Base-by-base conservation (phyloP, 2,797 vertebrate genomes). In the Brachyalestes nurse region DNA sequence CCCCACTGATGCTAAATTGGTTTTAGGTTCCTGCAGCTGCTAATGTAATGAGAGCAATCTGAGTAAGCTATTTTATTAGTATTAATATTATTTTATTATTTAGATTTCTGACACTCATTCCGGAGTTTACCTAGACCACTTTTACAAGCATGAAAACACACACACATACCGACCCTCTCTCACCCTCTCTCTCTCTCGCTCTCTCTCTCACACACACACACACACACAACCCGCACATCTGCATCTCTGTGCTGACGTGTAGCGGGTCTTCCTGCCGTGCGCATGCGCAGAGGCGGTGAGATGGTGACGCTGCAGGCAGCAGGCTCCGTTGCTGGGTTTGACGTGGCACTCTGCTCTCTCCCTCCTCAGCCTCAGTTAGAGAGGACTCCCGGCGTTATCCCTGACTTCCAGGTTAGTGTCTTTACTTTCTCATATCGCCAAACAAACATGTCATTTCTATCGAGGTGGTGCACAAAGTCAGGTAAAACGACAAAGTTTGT, bases 291-390 rank as follows among this genome's bases (percentile, higher is more conserved):
- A 66, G 0, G n/a, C 5, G 2, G 66, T 67, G 9, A 73, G 23
- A 19, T 25, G 25, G 34, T 77, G 72, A 73, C 83, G 66, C 76
- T 57, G 83, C 75, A 58, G 88, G 53, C 16, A 86, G 87, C 91
- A 92, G 91, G 92, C 38, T 83, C 88, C 75, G 55, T 53, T 60
- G 77, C 76, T 84, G 93, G 93, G 92, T 95, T 95, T 95, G 95
- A 95, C 95, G 95, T 95, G 95, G 95, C 95, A 95, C 89, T 89
- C 77, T 85, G 82, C 88, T 86, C 61, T 80, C 84, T 64, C 19
- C 78, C 64, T 66, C 51, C 47, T 86, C 80, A 58, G 73, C 55
- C 67, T n/a, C 38, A 9, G 5, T 42, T 2, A 69, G 72, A 84
- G 86, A 83, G 88, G 84, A 80, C 81, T 86, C 76, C 40, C 47